Evolutionary conservation across 1,140 invertebrate species (phyloP).

Genomic region (Oscheius sp.): DNA sequence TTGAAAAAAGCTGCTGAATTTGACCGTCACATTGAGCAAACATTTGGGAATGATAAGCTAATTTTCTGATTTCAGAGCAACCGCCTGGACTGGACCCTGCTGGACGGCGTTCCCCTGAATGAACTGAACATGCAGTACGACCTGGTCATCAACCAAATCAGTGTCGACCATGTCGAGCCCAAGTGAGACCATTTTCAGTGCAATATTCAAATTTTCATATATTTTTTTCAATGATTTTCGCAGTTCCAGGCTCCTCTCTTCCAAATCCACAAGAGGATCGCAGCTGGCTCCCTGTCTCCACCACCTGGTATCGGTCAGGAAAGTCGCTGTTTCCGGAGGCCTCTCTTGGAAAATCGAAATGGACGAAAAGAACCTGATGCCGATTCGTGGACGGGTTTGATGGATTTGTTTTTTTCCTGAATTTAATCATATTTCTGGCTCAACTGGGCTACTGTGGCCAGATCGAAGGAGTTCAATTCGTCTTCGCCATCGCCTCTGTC

Average conservation of each 20-base stretch:
- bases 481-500: constrained; percentile 49
- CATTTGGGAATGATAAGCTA: too few species aligned
- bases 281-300: constrained; percentile 40
- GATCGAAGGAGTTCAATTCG: constrained; percentile 49
- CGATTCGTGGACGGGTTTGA: constrained; percentile 45
- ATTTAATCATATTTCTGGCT: too few species aligned
- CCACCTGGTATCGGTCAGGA: constrained; percentile 38
- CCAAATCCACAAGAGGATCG: too few species aligned
- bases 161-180: constrained; percentile 44
- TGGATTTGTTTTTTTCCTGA: too few species aligned
- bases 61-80: not conserved
- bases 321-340: constrained; percentile 21
- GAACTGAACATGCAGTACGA: constrained; percentile 14
- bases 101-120: constrained; percentile 36
- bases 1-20: too few species aligned
- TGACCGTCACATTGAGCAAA: too few species aligned
- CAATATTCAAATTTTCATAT: too few species aligned
- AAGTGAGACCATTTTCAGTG: too few species aligned
- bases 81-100: constrained; percentile 31
- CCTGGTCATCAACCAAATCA: constrained; percentile 26
- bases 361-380: constrained; percentile 44
- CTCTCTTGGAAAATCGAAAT: constrained; percentile 37
- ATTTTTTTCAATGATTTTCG: too few species aligned
- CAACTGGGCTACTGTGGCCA: constrained; percentile 43
- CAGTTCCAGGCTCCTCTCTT: too few species aligned